phyloP scores from a whole-genome alignment of 2,113 vertebrate species.

The Sylvicapra grimmia region DNA sequence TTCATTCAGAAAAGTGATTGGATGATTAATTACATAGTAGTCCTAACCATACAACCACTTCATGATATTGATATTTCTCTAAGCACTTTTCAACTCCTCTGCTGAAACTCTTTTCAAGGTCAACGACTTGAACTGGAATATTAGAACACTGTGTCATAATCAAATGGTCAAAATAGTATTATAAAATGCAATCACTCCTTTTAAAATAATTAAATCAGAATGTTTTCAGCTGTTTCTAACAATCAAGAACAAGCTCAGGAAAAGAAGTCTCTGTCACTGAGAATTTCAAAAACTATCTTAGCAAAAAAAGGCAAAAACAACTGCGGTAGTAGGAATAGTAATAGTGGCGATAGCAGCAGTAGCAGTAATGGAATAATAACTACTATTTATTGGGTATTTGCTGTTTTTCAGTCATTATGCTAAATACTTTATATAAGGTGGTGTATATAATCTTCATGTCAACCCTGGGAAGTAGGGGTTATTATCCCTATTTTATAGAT shows the following conservation, averaged over 20 bases:
- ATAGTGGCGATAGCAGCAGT: fast-evolving
- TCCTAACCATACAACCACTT: not conserved
- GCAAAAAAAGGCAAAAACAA: not conserved
- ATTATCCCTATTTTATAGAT: not conserved
- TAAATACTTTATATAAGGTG: not conserved
- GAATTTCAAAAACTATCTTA: not conserved
- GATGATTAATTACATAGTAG: not conserved
- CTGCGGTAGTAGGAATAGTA: not conserved
- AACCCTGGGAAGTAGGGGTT: not conserved
- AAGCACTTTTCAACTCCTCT: not conserved
- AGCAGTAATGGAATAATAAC: not conserved
- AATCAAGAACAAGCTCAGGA: not conserved
- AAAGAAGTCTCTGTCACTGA: not conserved
- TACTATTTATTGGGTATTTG: not conserved
- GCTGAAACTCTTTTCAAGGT: not conserved
- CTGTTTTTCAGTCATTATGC: not conserved
- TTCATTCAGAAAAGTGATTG: not conserved
- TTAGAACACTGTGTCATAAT: not conserved
- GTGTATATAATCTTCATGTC: not conserved
- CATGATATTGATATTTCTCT: not conserved
- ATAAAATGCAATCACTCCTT: not conserved
- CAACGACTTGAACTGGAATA: not conserved
- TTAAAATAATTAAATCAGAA: not conserved
- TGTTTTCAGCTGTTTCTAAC: not conserved
- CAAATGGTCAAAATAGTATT: not conserved